These are phyloP conservation scores for Microplitis demolitor DNA, from an alignment of 1,140 invertebrate genomes.

Conservation along the genomic window DNA sequence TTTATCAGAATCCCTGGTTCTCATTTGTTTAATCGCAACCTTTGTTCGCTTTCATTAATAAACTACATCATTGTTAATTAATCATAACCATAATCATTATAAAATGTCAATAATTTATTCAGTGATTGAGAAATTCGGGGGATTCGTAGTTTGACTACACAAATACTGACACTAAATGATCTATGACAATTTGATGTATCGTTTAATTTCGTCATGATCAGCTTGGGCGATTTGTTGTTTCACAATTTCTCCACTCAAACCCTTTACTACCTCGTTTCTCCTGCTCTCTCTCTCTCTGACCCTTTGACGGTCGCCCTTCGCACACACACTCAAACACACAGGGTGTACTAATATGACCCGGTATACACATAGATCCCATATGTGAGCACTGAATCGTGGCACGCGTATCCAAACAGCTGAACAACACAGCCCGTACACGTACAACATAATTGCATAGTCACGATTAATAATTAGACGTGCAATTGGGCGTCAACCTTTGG, in stretches of 20 bases:
- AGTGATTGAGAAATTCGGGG: background rate
- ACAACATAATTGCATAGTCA: conserved; percentile 50
- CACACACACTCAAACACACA: background rate
- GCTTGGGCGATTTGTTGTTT: background rate
- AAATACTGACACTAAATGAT: background rate
- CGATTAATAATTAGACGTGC: conserved; percentile 59
- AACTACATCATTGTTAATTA: background rate
- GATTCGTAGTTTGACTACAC: background rate
- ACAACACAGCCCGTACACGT: conserved; percentile 36
- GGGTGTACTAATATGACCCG: background rate
- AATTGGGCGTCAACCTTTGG: conserved; percentile 50
- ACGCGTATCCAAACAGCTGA: conserved; percentile 45
- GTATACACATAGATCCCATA: too few relatives aligned
- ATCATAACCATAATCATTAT: background rate
- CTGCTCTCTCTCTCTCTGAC: background rate
- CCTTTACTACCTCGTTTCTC: background rate
- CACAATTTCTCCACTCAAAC: background rate
- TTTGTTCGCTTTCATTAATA: background rate
- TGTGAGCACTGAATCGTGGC: conserved; percentile 13
- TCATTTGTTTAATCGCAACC: too few relatives aligned
- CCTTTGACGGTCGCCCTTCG: background rate
- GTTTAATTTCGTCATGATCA: conserved; percentile 36
- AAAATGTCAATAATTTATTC: background rate
- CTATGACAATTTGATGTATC: conserved; percentile 19
- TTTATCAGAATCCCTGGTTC: too few relatives aligned